These are phyloP conservation scores for Argyrosomus japonicus DNA, from an alignment of 2,113 vertebrate genomes.

Conservation along the genomic window DNA sequence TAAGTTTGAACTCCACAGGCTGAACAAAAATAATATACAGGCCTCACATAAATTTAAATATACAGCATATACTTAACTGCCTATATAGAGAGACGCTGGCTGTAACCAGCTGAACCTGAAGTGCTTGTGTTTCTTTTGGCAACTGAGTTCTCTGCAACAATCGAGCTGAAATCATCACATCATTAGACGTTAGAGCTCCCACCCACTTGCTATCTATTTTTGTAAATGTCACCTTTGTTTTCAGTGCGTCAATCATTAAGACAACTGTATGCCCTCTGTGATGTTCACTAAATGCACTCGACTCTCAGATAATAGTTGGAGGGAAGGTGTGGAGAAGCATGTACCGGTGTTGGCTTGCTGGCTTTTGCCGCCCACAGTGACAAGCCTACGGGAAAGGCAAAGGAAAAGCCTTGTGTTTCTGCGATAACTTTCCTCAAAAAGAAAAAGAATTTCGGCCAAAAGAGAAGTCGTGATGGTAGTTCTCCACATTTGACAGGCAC, in stretches of 20 bases:
- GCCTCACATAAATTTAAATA: not conserved
- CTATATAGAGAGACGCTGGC: not conserved
- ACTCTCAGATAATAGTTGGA: not conserved
- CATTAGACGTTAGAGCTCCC: slow-evolving; percentile 7
- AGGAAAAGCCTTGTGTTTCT: slow-evolving; percentile 4
- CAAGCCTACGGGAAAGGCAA: not conserved
- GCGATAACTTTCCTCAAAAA: not conserved
- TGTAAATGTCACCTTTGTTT: slow-evolving; percentile 12
- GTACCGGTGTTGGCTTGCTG: not conserved
- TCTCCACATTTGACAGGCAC: slow-evolving; percentile 57
- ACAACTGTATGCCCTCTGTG: not conserved
- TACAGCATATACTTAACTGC: not conserved
- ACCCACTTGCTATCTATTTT: slow-evolving; percentile 7
- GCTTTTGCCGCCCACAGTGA: not conserved
- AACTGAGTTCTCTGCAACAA: slow-evolving; percentile 13
- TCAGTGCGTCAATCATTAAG: not conserved
- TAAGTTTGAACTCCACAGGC: not conserved
- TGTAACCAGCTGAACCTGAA: slow-evolving; percentile 57
- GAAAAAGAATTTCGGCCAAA: slow-evolving; percentile 1
- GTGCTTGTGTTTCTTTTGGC: slow-evolving; percentile 24
- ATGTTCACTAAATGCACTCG: not conserved
- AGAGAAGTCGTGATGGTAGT: slow-evolving; percentile 11
- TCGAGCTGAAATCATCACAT: slow-evolving; percentile 1
- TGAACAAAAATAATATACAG: slow-evolving; percentile 12
- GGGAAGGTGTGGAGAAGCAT: slow-evolving; percentile 4